Percentiles rank a stretch among this genome's conserved stretches.
These are phyloP conservation scores for Vesta saturnalis DNA, from an alignment of 2,888 invertebrate species.

Conservation along the genomic window DNA sequence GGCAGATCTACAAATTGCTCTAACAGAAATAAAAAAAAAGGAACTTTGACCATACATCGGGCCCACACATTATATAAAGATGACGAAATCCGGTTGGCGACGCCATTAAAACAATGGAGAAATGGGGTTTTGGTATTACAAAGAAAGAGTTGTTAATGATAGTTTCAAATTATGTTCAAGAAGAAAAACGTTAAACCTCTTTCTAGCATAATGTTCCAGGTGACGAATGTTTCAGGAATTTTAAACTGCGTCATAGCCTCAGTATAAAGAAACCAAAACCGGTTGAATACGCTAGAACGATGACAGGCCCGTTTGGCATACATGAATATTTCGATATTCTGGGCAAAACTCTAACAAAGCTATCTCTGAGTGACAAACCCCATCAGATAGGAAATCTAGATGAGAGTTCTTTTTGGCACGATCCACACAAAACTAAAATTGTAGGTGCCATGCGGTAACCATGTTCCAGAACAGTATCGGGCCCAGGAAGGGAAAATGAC, in stretches of 20 bases:
- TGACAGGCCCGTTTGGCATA: neutral
- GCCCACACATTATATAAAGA: neutral
- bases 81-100: neutral
- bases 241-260: slow-evolving; percentile 40
- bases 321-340: slow-evolving; percentile 27
- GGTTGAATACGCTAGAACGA: slow-evolving; percentile 26
- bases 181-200: neutral
- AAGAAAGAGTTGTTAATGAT: neutral
- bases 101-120: neutral
- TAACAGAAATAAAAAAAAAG: neutral
- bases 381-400: too few relatives aligned
- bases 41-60: neutral
- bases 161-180: neutral
- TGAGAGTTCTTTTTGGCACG: neutral
- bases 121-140: neutral
- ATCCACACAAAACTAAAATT: neutral
- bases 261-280: slow-evolving; percentile 44
- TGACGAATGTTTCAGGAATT: slow-evolving; percentile 19
- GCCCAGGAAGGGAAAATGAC: neutral
- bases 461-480: neutral
- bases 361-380: too few relatives aligned
- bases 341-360: neutral
- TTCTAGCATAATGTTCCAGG: neutral
- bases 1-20: too few relatives aligned
- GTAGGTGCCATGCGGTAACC: neutral